phyloP scores from a whole-genome alignment of 2,113 vertebrate genomes.

The Prolemur simus region DNA sequence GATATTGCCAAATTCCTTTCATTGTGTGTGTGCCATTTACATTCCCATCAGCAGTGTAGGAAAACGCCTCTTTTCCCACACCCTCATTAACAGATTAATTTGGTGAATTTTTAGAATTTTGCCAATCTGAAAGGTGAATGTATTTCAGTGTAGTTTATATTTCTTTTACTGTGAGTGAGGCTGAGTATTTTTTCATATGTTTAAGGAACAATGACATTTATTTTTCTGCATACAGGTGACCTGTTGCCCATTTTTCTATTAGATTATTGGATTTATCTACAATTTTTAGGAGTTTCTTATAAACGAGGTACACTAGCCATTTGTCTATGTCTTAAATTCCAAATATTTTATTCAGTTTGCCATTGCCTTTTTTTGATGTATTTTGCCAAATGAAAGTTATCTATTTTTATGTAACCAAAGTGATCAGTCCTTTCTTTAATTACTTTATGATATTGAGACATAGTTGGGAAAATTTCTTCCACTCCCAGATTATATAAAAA shows the following conservation, averaged over 20 bases:
- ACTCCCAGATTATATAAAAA: not conserved
- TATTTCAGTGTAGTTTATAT: not conserved
- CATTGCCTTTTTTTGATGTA: not conserved
- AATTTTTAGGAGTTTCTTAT: not conserved
- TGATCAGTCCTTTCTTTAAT: not conserved
- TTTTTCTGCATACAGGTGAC: not conserved
- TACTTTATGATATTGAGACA: not conserved
- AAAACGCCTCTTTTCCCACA: not conserved
- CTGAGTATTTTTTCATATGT: not conserved
- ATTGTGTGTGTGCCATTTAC: not conserved
- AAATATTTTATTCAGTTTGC: slow-evolving; percentile 1
- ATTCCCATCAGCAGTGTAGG: not conserved
- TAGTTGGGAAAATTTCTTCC: not conserved
- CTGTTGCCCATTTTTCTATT: not conserved
- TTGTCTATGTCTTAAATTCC: not conserved
- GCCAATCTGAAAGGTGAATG: not conserved
- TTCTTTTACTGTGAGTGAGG: not conserved
- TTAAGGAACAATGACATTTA: not conserved
- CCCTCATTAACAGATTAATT: not conserved
- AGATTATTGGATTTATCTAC: not conserved
- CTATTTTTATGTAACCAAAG: not conserved
- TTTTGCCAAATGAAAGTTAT: not conserved
- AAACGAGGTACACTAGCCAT: not conserved
- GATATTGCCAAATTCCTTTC: not conserved
- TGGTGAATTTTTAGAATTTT: not conserved